Base-by-base conservation (phyloP, 2,888 invertebrate species). In the Eupithecia tripunctaria region DNA sequence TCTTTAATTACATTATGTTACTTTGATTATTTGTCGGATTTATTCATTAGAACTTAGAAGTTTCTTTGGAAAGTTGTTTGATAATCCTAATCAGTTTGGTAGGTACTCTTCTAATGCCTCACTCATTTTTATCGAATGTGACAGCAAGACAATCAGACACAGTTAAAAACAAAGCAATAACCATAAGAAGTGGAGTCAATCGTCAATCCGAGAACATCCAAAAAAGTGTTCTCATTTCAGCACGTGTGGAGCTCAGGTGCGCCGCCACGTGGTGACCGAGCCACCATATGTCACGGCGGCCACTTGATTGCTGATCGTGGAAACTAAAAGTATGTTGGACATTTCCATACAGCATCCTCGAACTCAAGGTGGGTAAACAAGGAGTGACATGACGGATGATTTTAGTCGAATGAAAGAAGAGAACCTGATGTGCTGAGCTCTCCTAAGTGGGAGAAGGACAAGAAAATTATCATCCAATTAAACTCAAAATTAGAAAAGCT, bases 211-310 rank as follows among this genome's bases (percentile, higher is more conserved):
- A 68, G 62, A 62, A 51, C n/a, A 41, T 18, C 63, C 43, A 67
- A 70, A 75, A 72, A 70, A 70, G 60, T 62, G 70, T 21, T 71
- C 72, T 68, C 72, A 71, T 67, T 74, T 64, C 63, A 83, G 86
- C 89, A 88, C 89, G 88, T 88, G 89, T 84, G 51, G 79, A 59
- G 27, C 81, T 89, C 90, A 90, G 90, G 89, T 88, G 89, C 72
- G 82, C 77, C 82, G 86, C 82, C 90, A 87, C 91, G 91, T 87
- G 90, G 86, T 87, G 89, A 56, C 21, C 86, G 88, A 76, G 81
- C 76, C 76, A 75, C 91, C 92, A 91, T 91, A 91, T 91, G 92
- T 81, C 89, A 89, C 90, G 67, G 47, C 47, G 72, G 27, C 70
- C 60, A 29, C 27, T 60, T 15, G 7, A 27, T 21, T 8, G 60